Base-by-base conservation (phyloP, 2,113 vertebrate species). In the Emydura subglobosa region DNA sequence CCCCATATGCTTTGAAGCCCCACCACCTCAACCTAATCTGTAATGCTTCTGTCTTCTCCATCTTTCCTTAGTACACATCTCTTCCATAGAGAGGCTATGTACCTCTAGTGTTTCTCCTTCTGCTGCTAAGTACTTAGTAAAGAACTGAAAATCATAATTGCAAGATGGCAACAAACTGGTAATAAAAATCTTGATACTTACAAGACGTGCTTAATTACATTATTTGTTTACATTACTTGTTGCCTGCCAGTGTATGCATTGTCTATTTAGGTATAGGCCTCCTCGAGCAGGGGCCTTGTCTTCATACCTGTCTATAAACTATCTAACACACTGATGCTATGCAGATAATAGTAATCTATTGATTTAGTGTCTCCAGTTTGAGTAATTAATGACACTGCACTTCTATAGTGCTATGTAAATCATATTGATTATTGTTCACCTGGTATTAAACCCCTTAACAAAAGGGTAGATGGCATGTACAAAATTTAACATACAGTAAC, bases 271-370 rank as follows among this genome's bases (percentile, higher is more conserved):
- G 22, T 27, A 22, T 47, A 78, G 42, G 12, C 42, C 25, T 12
- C 31, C 6, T 79, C 42, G 61, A 21, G 5, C 8, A 86, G 39
- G 50, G 87, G 16, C 3, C n/a, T 68, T 88, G 10, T 25, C 7
- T 2, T 81, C 0, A 0, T 59, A 1, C 27, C 29, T 8, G 3
- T 39, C 42, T 78, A 44, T 47, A 47, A 78, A 78, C 5, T 76
- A 3, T 50, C 55, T 80, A 88, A 34, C 88, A 9, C 7, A 91
- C 87, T 65, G 24, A 27, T 53, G 4, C 34, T 90, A 31, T 31
- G 81, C 59, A 72, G 39, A 39, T n/a, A 68, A 22, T 39, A 96
- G 39, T 47, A 39, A 81, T 81, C 72, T 82, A 89, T 49, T 78
- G 86, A 78, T 13, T 55, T 1, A 9, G 5, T 57, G 3, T 91